phyloP scores from a whole-genome alignment of 2,113 vertebrate genomes.

The Nettapus auritus region DNA sequence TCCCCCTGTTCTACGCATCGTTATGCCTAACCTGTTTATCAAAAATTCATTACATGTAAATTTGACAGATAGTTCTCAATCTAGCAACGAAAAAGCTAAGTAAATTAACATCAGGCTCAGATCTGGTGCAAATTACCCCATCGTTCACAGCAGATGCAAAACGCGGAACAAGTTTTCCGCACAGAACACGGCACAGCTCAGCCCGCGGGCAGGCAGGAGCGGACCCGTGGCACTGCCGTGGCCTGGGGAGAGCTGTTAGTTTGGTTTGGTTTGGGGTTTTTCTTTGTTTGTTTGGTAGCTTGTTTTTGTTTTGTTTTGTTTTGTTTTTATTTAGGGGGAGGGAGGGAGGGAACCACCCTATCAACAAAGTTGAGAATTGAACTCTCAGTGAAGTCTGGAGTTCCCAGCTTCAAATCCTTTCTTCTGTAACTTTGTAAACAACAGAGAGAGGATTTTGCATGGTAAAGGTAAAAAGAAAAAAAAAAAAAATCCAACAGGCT shows the following conservation, averaged over 20 bases:
- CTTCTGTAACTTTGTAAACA: background rate
- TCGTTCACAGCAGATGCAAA: background rate
- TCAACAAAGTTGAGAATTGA: background rate
- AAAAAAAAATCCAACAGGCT: background rate
- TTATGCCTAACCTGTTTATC: background rate
- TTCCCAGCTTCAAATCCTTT: background rate
- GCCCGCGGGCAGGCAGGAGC: rapidly evolving
- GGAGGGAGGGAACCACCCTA: too few species aligned
- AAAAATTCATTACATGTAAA: background rate
- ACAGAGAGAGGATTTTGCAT: background rate
- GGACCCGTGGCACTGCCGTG: rapidly evolving
- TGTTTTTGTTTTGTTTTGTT: too few species aligned
- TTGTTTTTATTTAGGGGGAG: too few species aligned
- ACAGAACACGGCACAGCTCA: background rate
- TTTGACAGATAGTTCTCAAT: background rate
- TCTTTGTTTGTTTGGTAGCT: background rate
- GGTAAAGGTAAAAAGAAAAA: background rate
- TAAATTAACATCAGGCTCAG: constrained; percentile 27
- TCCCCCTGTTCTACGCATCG: background rate
- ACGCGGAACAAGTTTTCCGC: background rate
- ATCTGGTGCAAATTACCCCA: background rate
- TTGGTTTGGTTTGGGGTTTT: background rate
- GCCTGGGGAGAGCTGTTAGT: too few species aligned
- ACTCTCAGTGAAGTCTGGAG: background rate
- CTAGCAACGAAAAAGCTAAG: background rate